Evolutionary conservation across 2,888 invertebrate species (phyloP), one percentile per base, ranked within the genome.

Genomic region (Tanypteryx hageni): DNA sequence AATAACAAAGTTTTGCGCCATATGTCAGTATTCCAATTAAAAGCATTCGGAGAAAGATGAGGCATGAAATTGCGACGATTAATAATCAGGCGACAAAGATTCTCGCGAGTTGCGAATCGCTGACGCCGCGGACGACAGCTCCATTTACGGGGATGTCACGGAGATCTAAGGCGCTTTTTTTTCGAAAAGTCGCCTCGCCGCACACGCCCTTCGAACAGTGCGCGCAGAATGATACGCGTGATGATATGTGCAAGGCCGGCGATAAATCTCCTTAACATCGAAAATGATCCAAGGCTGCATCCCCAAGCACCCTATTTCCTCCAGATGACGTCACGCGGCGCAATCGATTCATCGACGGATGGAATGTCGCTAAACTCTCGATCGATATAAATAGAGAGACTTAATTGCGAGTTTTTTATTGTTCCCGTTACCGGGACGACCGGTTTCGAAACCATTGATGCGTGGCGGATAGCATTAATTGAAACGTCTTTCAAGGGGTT

Each of bases 261-360:
- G 11, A 27, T 76, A 27, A 10, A 76, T 76, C 22, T n/a, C 68
- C 5, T 44, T 44, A 22, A 68, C 76, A 9, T 76, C 76, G 27
- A 76, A n/a, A 76, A 76, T 76, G 76, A 76, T n/a, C 76, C 76
- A 76, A 76, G 76, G 76, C 27, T 76, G 22, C 22, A 76, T 27
- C 76, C 76, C 27, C 27, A 27, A 11, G 22, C 76, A 76, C 27
- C 27, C 5, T 11, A 64, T n/a, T 64, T n/a, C 64, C 9, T 64
- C 18, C 64, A 10, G 2, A 4, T 76, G 76, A 76, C 76, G 76
- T 76, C 76, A 76, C 18, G 11, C 11, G 76, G 11, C 76, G 27
- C 13, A 76, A 76, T 76, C 76, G 76, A 27, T 76, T 76, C 27
- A 27, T 22, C 76, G 76, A 76, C 22, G 76, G 68, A 22, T 10